These are phyloP conservation scores for Aspidiotus destructor DNA, from an alignment of 2,888 invertebrate species.

Conservation along the genomic window DNA sequence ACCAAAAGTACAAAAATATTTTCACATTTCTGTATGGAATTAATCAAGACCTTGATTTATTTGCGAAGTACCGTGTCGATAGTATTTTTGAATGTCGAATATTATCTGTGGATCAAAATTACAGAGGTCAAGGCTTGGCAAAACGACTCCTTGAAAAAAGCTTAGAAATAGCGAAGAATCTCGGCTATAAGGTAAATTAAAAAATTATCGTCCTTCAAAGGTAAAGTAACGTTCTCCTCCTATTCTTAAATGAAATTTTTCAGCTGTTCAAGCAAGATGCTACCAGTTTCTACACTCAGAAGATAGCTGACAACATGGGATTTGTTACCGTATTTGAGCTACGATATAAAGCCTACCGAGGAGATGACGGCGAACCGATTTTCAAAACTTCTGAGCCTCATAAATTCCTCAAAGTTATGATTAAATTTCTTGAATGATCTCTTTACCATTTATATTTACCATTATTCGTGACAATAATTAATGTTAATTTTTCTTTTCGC, in stretches of 20 bases:
- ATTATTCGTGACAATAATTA: constrained; percentile 3
- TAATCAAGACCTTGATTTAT: constrained; percentile 60
- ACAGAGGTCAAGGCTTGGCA: constrained; percentile 64
- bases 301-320: constrained; percentile 58
- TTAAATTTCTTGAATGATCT: constrained; percentile 41
- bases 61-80: constrained; percentile 55
- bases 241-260: neutral
- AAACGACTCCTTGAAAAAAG: constrained; percentile 59
- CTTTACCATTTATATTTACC: constrained; percentile 3
- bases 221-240: neutral
- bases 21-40: constrained; percentile 64
- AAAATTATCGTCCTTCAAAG: neutral
- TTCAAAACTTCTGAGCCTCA: constrained; percentile 60
- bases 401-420: constrained; percentile 60
- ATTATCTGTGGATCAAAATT: constrained; percentile 61
- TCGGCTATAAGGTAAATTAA: constrained; percentile 56
- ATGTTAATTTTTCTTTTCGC: neutral
- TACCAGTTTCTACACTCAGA: constrained; percentile 69
- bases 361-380: constrained; percentile 50
- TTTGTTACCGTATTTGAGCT: constrained; percentile 56
- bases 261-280: constrained; percentile 72
- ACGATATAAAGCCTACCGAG: constrained; percentile 59
- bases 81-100: constrained; percentile 70
- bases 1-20: constrained; percentile 65
- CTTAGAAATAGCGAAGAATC: constrained; percentile 54